These are phyloP conservation scores for Oscheius sp. DNA, from an alignment of 2,888 invertebrate genomes.

Conservation along the genomic window DNA sequence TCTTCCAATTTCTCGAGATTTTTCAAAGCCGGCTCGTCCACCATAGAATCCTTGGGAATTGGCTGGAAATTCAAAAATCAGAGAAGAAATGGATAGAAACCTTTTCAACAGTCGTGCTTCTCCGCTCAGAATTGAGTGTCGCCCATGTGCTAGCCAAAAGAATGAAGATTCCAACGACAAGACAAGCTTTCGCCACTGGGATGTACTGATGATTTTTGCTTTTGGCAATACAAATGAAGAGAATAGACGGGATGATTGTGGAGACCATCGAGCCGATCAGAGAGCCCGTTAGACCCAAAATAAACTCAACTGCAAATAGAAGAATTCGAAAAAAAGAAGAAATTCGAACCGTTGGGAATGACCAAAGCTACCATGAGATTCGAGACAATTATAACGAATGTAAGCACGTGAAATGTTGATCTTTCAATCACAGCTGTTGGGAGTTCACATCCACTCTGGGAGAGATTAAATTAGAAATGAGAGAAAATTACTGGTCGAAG, in stretches of 20 bases:
- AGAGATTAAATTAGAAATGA: neutral
- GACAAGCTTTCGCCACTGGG: constrained; percentile 73
- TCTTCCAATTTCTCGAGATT: constrained; percentile 55
- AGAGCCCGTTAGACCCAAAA: constrained; percentile 90
- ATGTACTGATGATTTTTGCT: constrained; percentile 11
- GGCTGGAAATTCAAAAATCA: constrained; percentile 16
- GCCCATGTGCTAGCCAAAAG: constrained; percentile 90
- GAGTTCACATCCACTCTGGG: constrained; percentile 39
- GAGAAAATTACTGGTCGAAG: constrained; percentile 25
- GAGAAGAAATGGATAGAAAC: no score
- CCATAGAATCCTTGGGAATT: constrained; percentile 39
- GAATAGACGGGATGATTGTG: constrained; percentile 88
- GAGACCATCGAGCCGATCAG: constrained; percentile 93
- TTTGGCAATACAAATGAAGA: constrained; percentile 75
- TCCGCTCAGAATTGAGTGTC: constrained; percentile 74
- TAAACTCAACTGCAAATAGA: constrained; percentile 77
- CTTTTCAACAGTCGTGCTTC: constrained; percentile 50
- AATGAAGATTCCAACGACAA: constrained; percentile 84
- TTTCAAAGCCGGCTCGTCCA: constrained; percentile 44
- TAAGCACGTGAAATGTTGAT: constrained; percentile 75
- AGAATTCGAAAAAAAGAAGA: neutral
- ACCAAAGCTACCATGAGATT: constrained; percentile 84
- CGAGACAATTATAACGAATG: constrained; percentile 77
- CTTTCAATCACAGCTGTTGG: constrained; percentile 42
- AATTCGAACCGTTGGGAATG: constrained; percentile 81